Evolutionary conservation across 1,140 invertebrate species (phyloP).

Genomic region (Prorops nasuta): DNA sequence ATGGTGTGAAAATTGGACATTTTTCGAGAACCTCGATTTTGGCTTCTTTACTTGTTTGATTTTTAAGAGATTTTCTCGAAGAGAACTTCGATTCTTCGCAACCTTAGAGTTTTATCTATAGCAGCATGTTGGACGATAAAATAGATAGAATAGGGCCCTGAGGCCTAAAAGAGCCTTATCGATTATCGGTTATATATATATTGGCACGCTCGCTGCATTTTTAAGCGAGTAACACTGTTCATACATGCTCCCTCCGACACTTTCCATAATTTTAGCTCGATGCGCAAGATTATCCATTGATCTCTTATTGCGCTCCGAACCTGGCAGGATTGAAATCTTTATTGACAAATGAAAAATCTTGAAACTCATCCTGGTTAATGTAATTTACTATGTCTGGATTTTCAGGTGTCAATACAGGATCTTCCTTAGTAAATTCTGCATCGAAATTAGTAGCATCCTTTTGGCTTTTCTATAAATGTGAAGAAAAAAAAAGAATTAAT

Average conservation of each 20-base stretch:
- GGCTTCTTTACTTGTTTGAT: neutral
- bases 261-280: no score
- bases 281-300: no score
- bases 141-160: conserved; percentile 9
- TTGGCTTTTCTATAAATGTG: conserved; percentile 84
- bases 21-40: neutral
- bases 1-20: no score
- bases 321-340: conserved; percentile 81
- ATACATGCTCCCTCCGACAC: conserved; percentile 2
- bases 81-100: no score
- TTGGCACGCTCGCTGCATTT: conserved; percentile 14
- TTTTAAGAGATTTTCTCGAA: no score
- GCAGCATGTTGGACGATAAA: neutral
- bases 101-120: no score
- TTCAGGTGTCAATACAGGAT: conserved; percentile 92
- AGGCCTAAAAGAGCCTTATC: conserved; percentile 16
- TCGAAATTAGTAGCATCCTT: conserved; percentile 99
- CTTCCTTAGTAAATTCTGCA: conserved; percentile 98
- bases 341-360: conserved; percentile 96
- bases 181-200: conserved; percentile 10
- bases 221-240: conserved; percentile 20
- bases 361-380: conserved; percentile 98
- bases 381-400: conserved; percentile 84
- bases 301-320: conserved; percentile 52
- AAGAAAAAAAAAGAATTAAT: neutral